Base-by-base conservation (phyloP, 2,888 invertebrate species). In the Nephrocerus scutellatus region DNA sequence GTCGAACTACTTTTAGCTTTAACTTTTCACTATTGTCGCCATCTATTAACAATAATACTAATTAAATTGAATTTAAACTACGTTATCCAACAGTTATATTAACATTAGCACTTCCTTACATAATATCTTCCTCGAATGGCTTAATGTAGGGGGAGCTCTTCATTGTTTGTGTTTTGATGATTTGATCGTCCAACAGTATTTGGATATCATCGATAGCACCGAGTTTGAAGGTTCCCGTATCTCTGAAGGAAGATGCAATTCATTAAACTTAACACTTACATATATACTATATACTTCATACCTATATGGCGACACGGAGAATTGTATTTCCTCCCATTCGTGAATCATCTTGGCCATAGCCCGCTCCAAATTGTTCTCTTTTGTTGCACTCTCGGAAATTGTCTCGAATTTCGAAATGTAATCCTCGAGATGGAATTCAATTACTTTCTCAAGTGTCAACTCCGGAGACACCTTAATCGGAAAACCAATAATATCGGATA, bases 141-240 rank as follows among this genome's bases (percentile, higher is more conserved):
- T 91, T 92, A 47, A 95, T 92, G 56, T 92, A 95, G 0, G 93
- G 90, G 0, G 95, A 95, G 58, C 92, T 92, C 68, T 93, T 87
- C 92, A 96, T 95, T 1, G 95, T 93, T 64, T 95, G 93, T 2
- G 93, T 90, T 69, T 95, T 96, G 7, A 95, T 86, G 50, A 96
- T 84, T 62, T 96, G 95, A 64, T 96, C 96, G 65, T 96, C 96
- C 37, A 96, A 70, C 33, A 91, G 70, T 22, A 91, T 72, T 68
- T 96, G 95, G 59, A 96, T 92, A 55, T 95, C 93, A 67, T 96
- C 95, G 5, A 95, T 78, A 42, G 89, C 80, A 0, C 91, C 84
- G 44, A 96, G 71, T 50, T 95, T 90, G 53, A 76, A 84, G 0
- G 93, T 92, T 9, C 93, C 95, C 6, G 92, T 89, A 65, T 90